Base-by-base conservation (phyloP, 1,140 invertebrate species). In the Harpegnathos saltator region DNA sequence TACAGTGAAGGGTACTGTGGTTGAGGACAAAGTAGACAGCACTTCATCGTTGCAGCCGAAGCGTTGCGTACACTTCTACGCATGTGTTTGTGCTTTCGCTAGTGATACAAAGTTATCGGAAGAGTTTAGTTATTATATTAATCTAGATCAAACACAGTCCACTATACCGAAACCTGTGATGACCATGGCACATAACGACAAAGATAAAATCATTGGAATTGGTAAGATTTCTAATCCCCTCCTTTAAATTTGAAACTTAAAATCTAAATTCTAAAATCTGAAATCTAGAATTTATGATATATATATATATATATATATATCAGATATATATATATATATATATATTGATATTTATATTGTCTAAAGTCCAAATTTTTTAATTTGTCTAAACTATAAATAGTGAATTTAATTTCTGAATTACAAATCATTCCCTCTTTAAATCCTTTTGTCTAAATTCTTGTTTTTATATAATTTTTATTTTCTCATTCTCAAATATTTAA, bases 31-130 rank as follows among this genome's bases (percentile, higher is more conserved):
- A 85, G 75, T 71, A 50, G 90, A 93, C 29, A 0, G 56, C 2
- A 50, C 66, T n/a, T 88, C 89, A n/a, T 74, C 82, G 0, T 78
- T 52, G 0, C 88, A 87, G 11, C 80, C 56, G 26, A 92, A 90
- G 68, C 89, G 89, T 84, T 96, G 96, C 86, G 92, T 95, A 48
- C 96, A 96, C 90, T 96, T 95, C 93, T 97, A 97, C 93, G 96
- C 97, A n/a, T 97, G 97, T 91, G 94, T 97, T 38, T 96, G 96
- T 94, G 97, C 97, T 62, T 97, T 98, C 94, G 96, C 96, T n/a
- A 97, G 97, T 92, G 96, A 97, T 93, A 92, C 95, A 17, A 96
- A 96, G 89, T 94, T 97, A 78, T 91, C 94, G 44, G 95, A 96
- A 85, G 97, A 98, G 91, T 98, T 97, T 95, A 93, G 95, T 58